phyloP scores from a whole-genome alignment of 2,888 invertebrate species.

The Metopia argyrocephala region DNA sequence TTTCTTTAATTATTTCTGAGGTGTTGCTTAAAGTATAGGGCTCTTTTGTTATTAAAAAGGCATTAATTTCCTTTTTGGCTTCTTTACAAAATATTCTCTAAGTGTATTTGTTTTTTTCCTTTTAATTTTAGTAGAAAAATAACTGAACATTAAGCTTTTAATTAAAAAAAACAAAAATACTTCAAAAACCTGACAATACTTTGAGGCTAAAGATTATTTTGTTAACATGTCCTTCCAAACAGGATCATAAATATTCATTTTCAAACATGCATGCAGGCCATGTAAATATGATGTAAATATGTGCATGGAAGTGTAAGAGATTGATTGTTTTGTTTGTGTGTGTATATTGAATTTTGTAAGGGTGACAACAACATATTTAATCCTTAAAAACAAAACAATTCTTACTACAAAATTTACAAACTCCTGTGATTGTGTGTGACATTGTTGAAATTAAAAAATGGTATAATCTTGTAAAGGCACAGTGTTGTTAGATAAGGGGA shows the following conservation, averaged over 20 bases:
- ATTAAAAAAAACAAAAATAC: not conserved
- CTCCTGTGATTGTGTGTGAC: no score
- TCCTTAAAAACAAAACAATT: not conserved
- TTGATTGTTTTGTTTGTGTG: not conserved
- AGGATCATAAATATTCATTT: constrained; percentile 23
- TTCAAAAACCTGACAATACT: not conserved
- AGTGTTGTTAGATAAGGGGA: no score
- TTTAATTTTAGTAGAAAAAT: constrained; percentile 10
- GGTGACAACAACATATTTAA: constrained; percentile 10
- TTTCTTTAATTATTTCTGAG: no score
- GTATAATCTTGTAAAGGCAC: no score
- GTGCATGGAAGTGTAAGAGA: not conserved
- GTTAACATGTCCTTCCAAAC: not conserved
- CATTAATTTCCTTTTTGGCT: not conserved
- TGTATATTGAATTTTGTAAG: not conserved
- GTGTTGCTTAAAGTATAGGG: no score
- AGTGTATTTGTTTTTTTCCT: no score
- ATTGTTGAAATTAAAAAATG: no score
- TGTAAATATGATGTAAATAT: not conserved
- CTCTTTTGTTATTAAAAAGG: no score
- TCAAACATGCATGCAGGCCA: not conserved
- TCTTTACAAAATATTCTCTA: no score
- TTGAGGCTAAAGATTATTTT: constrained; percentile 5
- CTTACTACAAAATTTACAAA: not conserved
- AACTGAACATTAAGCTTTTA: not conserved